Evolutionary conservation across 2,797 vertebrate genomes (phyloP).

Genomic region (Forpus xanthops): DNA sequence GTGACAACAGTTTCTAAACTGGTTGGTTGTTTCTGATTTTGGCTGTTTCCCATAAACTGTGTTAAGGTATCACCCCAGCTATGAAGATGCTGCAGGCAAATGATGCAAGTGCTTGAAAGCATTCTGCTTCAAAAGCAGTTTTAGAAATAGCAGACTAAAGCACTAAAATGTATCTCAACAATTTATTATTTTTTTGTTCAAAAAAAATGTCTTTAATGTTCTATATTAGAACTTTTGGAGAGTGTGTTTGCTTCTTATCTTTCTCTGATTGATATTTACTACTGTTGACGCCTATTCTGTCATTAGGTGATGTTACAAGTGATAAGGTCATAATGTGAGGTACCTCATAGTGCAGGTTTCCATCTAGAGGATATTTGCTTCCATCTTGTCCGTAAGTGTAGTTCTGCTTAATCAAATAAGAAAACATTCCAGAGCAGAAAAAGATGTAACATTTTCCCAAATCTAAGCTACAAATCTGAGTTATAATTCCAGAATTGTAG

Average conservation of each 20-base stretch:
- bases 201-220: not conserved
- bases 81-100: constrained; percentile 7
- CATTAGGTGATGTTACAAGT: not conserved
- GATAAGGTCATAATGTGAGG: not conserved
- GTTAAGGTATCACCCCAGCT: not conserved
- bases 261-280: not conserved
- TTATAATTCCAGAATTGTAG: not conserved
- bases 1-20: not conserved
- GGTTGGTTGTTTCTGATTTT: not conserved
- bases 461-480: not conserved
- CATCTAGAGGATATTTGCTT: not conserved
- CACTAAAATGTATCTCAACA: not conserved
- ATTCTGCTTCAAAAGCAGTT: not conserved
- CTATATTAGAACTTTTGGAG: not conserved
- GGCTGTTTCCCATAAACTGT: not conserved
- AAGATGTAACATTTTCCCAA: not conserved
- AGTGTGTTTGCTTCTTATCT: not conserved
- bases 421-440: not conserved
- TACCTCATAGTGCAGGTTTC: not conserved
- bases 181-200: not conserved
- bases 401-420: not conserved
- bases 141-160: not conserved
- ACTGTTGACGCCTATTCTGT: not conserved
- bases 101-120: constrained; percentile 20
- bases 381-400: not conserved